phyloP scores from a whole-genome alignment of 1,140 invertebrate species.

The Zaprionus lachaisei region DNA sequence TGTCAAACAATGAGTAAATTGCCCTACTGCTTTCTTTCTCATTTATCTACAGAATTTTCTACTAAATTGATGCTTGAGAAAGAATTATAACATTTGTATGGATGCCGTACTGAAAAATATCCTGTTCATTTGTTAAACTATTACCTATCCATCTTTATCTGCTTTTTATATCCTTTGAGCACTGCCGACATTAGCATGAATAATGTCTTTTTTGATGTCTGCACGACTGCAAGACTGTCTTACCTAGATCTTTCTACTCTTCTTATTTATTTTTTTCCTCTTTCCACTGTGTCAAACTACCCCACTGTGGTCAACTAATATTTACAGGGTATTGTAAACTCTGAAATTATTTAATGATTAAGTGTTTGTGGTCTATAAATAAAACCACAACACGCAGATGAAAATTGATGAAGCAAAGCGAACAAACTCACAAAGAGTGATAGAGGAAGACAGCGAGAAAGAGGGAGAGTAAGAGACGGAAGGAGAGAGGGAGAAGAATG shows the following conservation, averaged over 20 bases:
- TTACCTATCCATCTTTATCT: too few species aligned
- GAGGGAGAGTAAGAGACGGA: neutral
- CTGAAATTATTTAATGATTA: slow-evolving; percentile 49
- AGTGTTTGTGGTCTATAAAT: slow-evolving; percentile 47
- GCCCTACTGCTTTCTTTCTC: too few species aligned
- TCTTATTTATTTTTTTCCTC: neutral
- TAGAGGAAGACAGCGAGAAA: neutral
- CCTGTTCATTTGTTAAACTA: too few species aligned
- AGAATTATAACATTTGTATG: too few species aligned
- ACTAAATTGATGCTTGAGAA: too few species aligned
- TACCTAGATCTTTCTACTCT: neutral
- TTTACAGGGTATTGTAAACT: slow-evolving; percentile 15
- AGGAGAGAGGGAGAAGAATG: neutral
- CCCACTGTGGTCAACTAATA: neutral
- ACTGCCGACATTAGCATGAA: too few species aligned
- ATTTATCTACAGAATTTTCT: too few species aligned
- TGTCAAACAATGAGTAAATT: neutral
- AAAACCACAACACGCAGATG: slow-evolving; percentile 17
- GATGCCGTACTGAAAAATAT: too few species aligned
- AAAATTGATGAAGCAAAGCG: slow-evolving; percentile 16
- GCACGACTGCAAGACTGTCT: neutral
- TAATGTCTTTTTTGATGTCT: neutral
- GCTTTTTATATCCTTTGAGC: too few species aligned
- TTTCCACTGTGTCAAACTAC: neutral
- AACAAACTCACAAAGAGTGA: neutral